These are phyloP conservation scores for Anseranas semipalmata DNA, from an alignment of 2,113 vertebrate genomes.

Conservation along the genomic window DNA sequence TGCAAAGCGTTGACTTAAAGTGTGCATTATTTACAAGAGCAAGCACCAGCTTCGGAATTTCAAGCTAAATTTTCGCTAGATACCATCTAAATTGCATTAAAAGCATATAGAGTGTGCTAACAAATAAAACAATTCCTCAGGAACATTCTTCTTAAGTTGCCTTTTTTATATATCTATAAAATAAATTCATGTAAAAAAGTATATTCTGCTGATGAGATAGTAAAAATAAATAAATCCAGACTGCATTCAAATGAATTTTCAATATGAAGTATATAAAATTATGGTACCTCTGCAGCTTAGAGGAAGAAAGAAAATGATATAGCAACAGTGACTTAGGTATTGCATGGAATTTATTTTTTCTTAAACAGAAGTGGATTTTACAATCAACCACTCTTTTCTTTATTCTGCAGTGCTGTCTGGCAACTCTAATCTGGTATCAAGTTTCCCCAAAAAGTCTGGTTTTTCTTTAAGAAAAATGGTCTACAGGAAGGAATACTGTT, in stretches of 20 bases:
- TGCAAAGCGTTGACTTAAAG: conserved; percentile 39
- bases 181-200: conserved; percentile 13
- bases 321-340: neutral
- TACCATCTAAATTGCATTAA: conserved; percentile 58
- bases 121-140: conserved; percentile 46
- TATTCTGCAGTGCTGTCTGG: neutral
- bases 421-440: neutral
- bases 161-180: conserved; percentile 26
- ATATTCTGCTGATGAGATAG: conserved; percentile 44
- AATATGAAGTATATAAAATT: conserved; percentile 44
- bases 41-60: conserved; percentile 22
- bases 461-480: neutral
- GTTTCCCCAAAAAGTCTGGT: neutral
- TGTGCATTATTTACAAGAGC: conserved; percentile 58
- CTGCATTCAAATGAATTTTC: conserved; percentile 56
- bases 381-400: neutral
- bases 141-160: conserved; percentile 32
- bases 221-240: conserved; percentile 59
- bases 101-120: conserved; percentile 12
- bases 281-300: conserved; percentile 11
- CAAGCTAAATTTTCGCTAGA: neutral
- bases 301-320: neutral
- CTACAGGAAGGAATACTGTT: conserved; percentile 2
- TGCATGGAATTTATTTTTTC: neutral
- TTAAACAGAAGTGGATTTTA: conserved; percentile 19